Base-by-base conservation (phyloP, 2,113 vertebrate genomes). In the Psophia crepitans region DNA sequence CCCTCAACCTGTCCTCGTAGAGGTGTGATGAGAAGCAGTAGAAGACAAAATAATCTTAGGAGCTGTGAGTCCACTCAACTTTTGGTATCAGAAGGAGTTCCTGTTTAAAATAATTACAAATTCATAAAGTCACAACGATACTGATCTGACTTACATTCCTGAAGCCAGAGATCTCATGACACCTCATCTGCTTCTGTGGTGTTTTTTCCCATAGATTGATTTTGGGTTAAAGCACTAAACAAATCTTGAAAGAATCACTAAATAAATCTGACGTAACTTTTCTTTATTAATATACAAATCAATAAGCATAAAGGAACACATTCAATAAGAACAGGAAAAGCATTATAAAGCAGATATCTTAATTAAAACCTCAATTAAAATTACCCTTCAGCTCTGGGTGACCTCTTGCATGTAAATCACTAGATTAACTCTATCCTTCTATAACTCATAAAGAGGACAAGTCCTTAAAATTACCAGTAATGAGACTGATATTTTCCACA, bases 301-400 rank as follows among this genome's bases (percentile, higher is more conserved):
- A 90, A 93, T 95, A 89, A 81, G 39, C 57, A 84, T 65, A 84
- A 93, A 84, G 35, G 48, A 94, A 76, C 65, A 92, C 64, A 92
- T 94, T 90, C 80, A 91, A 35, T 93, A 89, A 56, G 39, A 93
- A 60, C 39, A 95, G 19, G 48, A 75, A 95, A 94, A 79, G 14
- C 0, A 0, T 93, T 95, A 84, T 82, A 87, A 92, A 87, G 80
- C 39, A 92, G 53, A 53, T 79, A 90, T 68, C 83, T 94, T 93
- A 93, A 92, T 96, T 97, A 84, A 39, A 79, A 73, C 65, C 53
- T 93, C 92, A 92, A 81, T 96, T 97, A 97, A 95, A 95, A 96
- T 90, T 51, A 93, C 90, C 57, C 61, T 95, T 93, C 84, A 87
- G 61, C 73, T 84, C 61, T 84, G 57, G 22, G 76, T 84, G 69